A percentile compares a stretch with the other conserved stretches of the same genome.
Evolutionary conservation across 2,113 vertebrate species (phyloP).

Genomic region (Heloderma charlesbogerti): DNA sequence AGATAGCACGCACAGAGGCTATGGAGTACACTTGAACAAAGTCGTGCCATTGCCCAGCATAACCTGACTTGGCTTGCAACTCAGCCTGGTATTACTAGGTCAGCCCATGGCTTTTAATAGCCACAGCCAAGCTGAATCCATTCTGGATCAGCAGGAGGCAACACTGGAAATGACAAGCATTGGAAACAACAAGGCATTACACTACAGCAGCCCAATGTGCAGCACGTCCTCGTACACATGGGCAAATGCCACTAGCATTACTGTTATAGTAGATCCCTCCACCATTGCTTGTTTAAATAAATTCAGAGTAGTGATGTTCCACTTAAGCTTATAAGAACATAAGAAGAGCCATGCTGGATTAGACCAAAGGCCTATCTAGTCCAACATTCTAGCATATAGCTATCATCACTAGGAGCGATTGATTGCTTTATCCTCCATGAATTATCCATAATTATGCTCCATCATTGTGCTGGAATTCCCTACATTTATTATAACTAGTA

Average conservation of each 20-base stretch:
- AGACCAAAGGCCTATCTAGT: too few relatives aligned
- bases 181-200: not conserved
- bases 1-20: not conserved
- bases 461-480: not conserved
- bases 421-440: too few relatives aligned
- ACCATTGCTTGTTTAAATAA: not conserved
- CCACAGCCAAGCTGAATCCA: not conserved
- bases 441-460: too few relatives aligned
- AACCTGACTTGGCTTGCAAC: slow-evolving; percentile 1
- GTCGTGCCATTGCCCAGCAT: not conserved
- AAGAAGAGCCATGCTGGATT: too few relatives aligned
- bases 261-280: not conserved
- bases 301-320: not conserved
- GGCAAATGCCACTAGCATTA: not conserved
- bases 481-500: not conserved
- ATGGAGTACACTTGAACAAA: not conserved
- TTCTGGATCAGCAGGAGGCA: not conserved
- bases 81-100: not conserved
- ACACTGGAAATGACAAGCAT: not conserved
- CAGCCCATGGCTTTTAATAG: not conserved
- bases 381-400: too few relatives aligned
- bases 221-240: not conserved
- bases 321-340: not conserved
- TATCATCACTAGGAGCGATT: too few relatives aligned
- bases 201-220: not conserved